phyloP scores from a whole-genome alignment of 2,113 vertebrate genomes.

The Zosterops hypoxanthus region DNA sequence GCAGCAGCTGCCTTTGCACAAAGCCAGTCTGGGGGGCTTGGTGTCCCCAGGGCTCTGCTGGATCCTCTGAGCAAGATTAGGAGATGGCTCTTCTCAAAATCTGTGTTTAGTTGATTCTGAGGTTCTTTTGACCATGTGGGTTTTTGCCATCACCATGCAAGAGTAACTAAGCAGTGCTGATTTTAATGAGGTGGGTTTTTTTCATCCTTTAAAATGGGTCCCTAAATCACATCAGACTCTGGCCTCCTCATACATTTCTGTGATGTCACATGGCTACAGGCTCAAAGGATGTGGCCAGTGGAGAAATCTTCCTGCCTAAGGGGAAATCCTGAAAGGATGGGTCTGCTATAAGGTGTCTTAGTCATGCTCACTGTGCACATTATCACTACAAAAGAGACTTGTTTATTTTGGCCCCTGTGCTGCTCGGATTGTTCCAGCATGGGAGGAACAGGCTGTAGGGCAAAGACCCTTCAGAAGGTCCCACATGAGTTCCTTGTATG shows the following conservation, averaged over 20 bases:
- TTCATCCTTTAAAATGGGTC: background rate
- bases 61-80: background rate
- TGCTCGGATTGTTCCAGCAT: background rate
- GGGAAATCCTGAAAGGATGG: background rate
- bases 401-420: background rate
- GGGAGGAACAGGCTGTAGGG: background rate
- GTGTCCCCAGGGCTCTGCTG: background rate
- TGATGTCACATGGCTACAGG: background rate
- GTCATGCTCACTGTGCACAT: background rate
- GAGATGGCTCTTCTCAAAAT: background rate
- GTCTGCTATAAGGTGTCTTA: background rate
- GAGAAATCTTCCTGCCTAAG: background rate
- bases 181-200: background rate
- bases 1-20: accelerated
- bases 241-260: background rate
- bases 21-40: accelerated
- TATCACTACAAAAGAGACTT: background rate
- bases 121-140: accelerated
- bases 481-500: background rate
- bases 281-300: background rate
- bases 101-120: background rate
- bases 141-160: background rate
- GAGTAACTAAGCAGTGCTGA: background rate
- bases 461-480: background rate
- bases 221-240: background rate